A percentile compares a stretch with the other conserved stretches of the same genome.
phyloP scores from a whole-genome alignment of 2,888 invertebrate species.

The Mesorhabditis belari region DNA sequence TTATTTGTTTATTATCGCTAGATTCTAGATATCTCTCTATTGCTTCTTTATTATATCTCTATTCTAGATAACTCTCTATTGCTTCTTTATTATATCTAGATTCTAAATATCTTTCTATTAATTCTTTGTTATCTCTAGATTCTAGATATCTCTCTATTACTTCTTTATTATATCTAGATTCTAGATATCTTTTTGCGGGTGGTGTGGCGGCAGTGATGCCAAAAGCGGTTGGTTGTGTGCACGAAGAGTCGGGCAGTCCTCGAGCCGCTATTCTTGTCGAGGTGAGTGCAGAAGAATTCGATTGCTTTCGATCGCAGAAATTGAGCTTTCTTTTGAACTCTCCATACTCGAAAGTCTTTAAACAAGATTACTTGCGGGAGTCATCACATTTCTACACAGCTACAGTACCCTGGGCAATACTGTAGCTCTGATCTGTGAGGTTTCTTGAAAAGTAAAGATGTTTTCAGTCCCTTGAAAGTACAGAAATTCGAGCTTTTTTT shows the following conservation, averaged over 20 bases:
- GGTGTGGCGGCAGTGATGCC: conserved; percentile 25
- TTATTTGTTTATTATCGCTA: not conserved
- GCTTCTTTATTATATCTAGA: too few relatives aligned
- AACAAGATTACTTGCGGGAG: too few relatives aligned
- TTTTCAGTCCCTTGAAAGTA: too few relatives aligned
- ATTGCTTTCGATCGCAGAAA: too few relatives aligned
- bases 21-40: conserved; percentile 2
- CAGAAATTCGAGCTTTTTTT: too few relatives aligned
- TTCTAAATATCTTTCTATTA: not conserved
- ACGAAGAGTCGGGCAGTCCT: conserved; percentile 28
- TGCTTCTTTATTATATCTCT: conserved; percentile 2
- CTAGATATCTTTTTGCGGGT: conserved; percentile 33
- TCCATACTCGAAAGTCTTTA: not conserved
- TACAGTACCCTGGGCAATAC: too few relatives aligned
- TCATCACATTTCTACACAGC: too few relatives aligned
- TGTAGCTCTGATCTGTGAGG: too few relatives aligned
- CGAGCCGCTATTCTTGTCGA: conserved; percentile 38
- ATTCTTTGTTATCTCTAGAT: not conserved
- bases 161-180: not conserved
- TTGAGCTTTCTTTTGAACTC: not conserved
- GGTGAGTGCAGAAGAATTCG: too few relatives aligned
- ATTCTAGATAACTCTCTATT: conserved; percentile 2
- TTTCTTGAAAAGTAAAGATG: too few relatives aligned
- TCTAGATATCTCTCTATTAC: not conserved
- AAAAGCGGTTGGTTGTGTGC: conserved; percentile 22